These are phyloP conservation scores for Zaprionus lineosus DNA, from an alignment of 2,888 invertebrate species.

Conservation along the genomic window DNA sequence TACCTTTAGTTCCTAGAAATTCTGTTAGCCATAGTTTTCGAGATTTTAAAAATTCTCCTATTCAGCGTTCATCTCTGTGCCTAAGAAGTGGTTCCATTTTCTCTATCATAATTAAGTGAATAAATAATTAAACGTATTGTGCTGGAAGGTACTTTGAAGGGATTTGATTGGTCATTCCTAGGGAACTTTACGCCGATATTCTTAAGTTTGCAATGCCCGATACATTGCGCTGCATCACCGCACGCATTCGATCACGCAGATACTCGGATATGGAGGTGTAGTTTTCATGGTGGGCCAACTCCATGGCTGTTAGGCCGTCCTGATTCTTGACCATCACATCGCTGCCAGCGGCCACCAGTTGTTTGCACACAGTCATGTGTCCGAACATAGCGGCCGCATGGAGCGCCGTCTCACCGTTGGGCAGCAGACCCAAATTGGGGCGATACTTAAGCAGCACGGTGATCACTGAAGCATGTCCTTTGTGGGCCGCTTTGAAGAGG, in stretches of 20 bases:
- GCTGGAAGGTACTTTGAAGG: conserved; percentile 66
- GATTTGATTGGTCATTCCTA: conserved; percentile 31
- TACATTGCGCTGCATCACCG: conserved; percentile 54
- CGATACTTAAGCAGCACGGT: conserved; percentile 91
- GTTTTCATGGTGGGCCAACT: conserved; percentile 85
- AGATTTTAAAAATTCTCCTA: conserved; percentile 16
- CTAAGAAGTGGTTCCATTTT: too few species aligned
- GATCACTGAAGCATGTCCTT: conserved; percentile 94
- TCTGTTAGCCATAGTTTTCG: background rate
- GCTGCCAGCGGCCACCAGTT: conserved; percentile 88
- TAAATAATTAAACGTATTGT: conserved; percentile 57
- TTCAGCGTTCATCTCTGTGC: too few species aligned
- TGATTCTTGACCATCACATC: conserved; percentile 88
- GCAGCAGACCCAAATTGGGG: conserved; percentile 91
- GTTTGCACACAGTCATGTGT: conserved; percentile 90
- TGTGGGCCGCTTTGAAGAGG: conserved; percentile 96
- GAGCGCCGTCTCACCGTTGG: conserved; percentile 95
- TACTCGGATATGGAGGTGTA: conserved; percentile 82
- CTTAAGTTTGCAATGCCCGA: conserved; percentile 48
- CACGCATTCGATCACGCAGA: conserved; percentile 79
- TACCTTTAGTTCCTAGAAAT: background rate
- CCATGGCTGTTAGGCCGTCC: conserved; percentile 87
- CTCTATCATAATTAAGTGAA: conserved; percentile 31
- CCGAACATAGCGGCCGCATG: conserved; percentile 96
- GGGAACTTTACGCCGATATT: conserved; percentile 52